Evolutionary conservation across 2,888 invertebrate species (phyloP).

Genomic region (Melipona bicolor): DNA sequence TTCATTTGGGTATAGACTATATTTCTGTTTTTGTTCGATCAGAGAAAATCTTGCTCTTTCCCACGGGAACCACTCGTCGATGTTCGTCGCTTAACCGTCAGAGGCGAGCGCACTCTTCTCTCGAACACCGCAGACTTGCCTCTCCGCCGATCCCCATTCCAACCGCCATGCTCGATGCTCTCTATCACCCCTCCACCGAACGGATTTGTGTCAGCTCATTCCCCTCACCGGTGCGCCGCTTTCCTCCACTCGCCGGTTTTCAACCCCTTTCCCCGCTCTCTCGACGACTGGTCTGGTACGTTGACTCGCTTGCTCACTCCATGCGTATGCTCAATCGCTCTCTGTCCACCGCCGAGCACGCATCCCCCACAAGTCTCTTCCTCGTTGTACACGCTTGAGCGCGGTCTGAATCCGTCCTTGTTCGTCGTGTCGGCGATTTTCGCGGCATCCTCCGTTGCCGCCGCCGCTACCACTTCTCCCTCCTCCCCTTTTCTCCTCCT

Average conservation of each 20-base stretch:
- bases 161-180: conserved; percentile 65
- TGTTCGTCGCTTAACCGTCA: conserved; percentile 59
- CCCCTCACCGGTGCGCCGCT: conserved; percentile 51
- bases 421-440: conserved; percentile 81
- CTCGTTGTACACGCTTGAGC: conserved; percentile 69
- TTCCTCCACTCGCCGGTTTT: conserved; percentile 60
- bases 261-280: conserved; percentile 51
- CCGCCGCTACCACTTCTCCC: conserved; percentile 56
- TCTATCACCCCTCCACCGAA: conserved; percentile 48
- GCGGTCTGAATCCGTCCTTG: conserved; percentile 73
- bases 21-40: conserved; percentile 56
- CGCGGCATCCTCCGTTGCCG: conserved; percentile 74
- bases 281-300: conserved; percentile 65
- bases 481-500: conserved; percentile 40
- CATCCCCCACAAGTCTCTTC: conserved; percentile 73
- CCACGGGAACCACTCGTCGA: conserved; percentile 53
- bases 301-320: conserved; percentile 55
- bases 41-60: conserved; percentile 58
- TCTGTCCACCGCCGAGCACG: conserved; percentile 71
- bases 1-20: conserved; percentile 45
- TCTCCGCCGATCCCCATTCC: conserved; percentile 47
- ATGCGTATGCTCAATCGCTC: conserved; percentile 67
- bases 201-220: conserved; percentile 43
- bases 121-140: conserved; percentile 76
- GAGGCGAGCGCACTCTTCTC: conserved; percentile 66